Conservation (phyloP, 1,140 invertebrate genomes). For the Plectus sambesii region DNA sequence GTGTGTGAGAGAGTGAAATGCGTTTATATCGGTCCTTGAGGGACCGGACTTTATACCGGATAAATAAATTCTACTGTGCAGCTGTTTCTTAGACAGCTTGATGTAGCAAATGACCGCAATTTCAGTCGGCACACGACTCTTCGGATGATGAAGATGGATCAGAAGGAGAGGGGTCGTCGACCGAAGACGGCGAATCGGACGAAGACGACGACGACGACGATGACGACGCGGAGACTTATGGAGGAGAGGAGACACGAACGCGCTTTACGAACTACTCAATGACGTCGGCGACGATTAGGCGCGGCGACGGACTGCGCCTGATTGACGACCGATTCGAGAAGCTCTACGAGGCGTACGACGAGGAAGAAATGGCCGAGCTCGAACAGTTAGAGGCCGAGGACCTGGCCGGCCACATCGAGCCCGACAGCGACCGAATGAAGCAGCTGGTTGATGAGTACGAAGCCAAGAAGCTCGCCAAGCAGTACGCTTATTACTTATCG, state of each 20-base stretch:
- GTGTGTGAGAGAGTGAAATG: too few species aligned
- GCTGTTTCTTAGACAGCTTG: too few species aligned
- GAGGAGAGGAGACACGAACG: conserved; percentile 68
- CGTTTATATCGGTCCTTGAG: too few species aligned
- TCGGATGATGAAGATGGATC: conserved; percentile 29
- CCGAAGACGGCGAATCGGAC: conserved; percentile 41
- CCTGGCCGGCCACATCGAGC: conserved; percentile 10
- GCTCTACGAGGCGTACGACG: conserved; percentile 74
- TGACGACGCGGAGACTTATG: conserved; percentile 19
- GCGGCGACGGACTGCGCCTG: conserved; percentile 68
- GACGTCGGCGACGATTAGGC: conserved; percentile 73
- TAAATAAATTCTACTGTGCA: too few species aligned
- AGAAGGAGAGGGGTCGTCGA: conserved; percentile 39
- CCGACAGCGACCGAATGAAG: conserved; percentile 11
- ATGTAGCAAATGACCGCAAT: not conserved
- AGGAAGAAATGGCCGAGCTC: conserved; percentile 55
- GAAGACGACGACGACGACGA: conserved; percentile 43
- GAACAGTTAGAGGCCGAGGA: conserved; percentile 55
- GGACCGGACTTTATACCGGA: too few species aligned
- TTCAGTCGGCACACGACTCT: not conserved
- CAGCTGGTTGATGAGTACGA: conserved; percentile 18
- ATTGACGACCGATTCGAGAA: conserved; percentile 83
- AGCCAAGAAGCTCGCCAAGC: too few species aligned
- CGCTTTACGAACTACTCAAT: conserved; percentile 85
- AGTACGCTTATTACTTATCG: too few species aligned